Evolutionary conservation across 2,113 vertebrate genomes (phyloP), one percentile per base, ranked within the genome.

Genomic region (Dissostichus mawsoni): DNA sequence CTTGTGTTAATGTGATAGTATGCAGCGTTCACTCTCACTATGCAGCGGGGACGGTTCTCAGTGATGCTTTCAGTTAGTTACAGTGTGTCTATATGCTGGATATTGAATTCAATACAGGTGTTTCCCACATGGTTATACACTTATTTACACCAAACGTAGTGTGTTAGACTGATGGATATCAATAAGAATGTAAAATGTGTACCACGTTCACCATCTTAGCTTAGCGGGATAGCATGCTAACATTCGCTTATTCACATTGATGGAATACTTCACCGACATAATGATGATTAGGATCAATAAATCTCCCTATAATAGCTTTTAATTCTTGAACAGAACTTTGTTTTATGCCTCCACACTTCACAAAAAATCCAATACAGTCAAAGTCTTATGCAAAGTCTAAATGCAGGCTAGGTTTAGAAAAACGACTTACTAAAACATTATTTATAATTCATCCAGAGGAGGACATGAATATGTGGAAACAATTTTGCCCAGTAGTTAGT

Each of bases 1-100:
- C 23, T 68, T 62, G 79, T 73, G 76, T 72, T 75, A 70, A 88
- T 84, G 69, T 83, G 75, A 74, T 47, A 73, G 76, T 65, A 70
- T 77, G 69, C 65, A 58, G 70, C 20, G 33, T 66, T 85, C 61
- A 33, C 66, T 79, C 62, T 69, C 76, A 81, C 82, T 75, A 71
- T 76, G 73, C 64, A 69, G 69, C 6, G 45, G 52, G 2, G 61
- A 64, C 23, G 2, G 62, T 81, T 85, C 74, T 76, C 45, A 71
- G 61, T 48, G 64, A 79, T 29, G 12, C 52, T 68, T 36, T 63
- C 33, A 52, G 67, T 51, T 65, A 18, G 53, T 64, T 74, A 64
- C 51, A 52, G 25, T 50, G 9, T 65, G 45, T 23, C 20, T 45
- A 12, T 59, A 18, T 63, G 14, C 41, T 45, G 47, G 23, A 65